These are phyloP conservation scores for Ceratitis capitata DNA, from an alignment of 1,140 invertebrate genomes.

Conservation along the genomic window DNA sequence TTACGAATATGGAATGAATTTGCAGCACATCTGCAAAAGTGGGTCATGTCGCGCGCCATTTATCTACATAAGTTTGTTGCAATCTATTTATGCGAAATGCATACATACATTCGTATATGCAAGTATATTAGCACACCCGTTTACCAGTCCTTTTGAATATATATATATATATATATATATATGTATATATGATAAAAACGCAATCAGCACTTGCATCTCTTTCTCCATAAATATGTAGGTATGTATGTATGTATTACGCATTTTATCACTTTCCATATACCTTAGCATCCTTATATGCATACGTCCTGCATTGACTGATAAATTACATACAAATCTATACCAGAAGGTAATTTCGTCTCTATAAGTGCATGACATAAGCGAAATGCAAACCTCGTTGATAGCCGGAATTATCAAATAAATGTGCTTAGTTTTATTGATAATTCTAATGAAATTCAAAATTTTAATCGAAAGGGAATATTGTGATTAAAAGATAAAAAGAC, in stretches of 20 bases:
- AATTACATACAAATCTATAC: too few species aligned
- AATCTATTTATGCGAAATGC: background rate
- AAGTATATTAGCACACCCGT: background rate
- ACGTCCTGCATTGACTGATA: too few species aligned
- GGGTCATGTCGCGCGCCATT: conserved; percentile 9
- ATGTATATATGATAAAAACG: background rate
- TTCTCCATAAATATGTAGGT: background rate
- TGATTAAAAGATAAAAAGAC: too few species aligned
- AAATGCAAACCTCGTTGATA: too few species aligned
- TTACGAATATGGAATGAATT: too few species aligned
- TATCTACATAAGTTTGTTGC: background rate
- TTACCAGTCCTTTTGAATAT: too few species aligned
- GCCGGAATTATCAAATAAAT: too few species aligned
- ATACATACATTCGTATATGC: background rate
- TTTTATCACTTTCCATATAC: background rate
- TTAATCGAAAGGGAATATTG: too few species aligned
- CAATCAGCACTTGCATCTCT: background rate
- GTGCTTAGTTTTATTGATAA: too few species aligned
- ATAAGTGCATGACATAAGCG: too few species aligned
- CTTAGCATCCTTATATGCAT: conserved; percentile 4
- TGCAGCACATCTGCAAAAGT: background rate
- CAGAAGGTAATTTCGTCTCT: too few species aligned
- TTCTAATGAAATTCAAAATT: too few species aligned
- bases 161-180: background rate
- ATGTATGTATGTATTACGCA: background rate